phyloP scores from a whole-genome alignment of 2,797 vertebrate species.

The Remorina albescens region DNA sequence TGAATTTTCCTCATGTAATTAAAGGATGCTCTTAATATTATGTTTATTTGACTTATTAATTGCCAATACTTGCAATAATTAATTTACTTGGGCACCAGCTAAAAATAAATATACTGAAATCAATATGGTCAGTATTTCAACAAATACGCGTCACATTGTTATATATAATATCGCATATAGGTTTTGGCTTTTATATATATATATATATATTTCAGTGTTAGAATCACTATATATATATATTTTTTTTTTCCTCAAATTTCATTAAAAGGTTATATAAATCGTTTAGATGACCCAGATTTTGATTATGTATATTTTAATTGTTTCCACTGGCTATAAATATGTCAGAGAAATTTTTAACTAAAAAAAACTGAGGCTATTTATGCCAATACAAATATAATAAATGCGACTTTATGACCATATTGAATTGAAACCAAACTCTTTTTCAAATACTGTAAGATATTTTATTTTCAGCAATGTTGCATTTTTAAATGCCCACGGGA shows the following conservation, averaged over 20 bases:
- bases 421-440: neutral
- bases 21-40: neutral
- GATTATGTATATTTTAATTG: neutral
- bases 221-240: too few species aligned
- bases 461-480: slow-evolving; percentile 10
- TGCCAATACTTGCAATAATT: too few species aligned
- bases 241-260: too few species aligned
- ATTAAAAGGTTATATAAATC: neutral
- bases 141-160: neutral
- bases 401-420: neutral
- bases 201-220: too few species aligned
- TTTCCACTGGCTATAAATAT: neutral
- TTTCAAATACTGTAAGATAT: neutral
- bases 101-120: neutral
- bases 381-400: too few species aligned
- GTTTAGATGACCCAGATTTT: neutral
- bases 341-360: neutral
- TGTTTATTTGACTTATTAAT: neutral
- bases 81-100: neutral
- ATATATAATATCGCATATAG: neutral
- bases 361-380: neutral
- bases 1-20: neutral
- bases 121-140: neutral
- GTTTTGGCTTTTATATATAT: neutral
- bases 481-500: slow-evolving; percentile 13